phyloP scores from a whole-genome alignment of 2,888 invertebrate species.

The Trachelus tabidus region DNA sequence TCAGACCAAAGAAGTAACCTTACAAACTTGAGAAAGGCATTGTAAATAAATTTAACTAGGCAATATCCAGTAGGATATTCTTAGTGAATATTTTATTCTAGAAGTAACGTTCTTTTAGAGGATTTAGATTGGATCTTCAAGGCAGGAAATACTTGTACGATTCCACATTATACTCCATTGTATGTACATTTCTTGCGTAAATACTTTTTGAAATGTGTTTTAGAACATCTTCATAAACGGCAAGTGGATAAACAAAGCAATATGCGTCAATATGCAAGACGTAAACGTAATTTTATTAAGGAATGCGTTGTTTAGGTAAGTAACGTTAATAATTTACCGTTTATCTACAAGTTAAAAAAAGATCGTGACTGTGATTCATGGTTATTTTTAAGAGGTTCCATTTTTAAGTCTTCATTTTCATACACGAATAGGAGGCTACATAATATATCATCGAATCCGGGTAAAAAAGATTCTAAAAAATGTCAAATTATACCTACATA shows the following conservation, averaged over 20 bases:
- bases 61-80: not conserved
- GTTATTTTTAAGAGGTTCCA: not conserved
- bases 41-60: not conserved
- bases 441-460: not conserved
- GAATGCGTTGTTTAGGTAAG: not conserved
- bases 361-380: not conserved
- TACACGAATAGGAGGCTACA: not conserved
- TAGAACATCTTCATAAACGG: not conserved
- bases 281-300: not conserved
- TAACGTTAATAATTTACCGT: not conserved
- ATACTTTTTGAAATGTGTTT: not conserved
- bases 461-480: slow-evolving; percentile 24
- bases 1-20: not conserved
- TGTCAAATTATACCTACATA: slow-evolving; percentile 4
- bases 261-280: not conserved
- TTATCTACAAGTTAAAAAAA: not conserved
- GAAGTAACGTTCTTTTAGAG: not conserved
- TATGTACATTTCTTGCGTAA: not conserved
- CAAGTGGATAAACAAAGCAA: not conserved
- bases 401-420: not conserved
- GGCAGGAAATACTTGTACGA: not conserved
- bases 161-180: not conserved
- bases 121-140: not conserved
- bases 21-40: not conserved
- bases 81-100: not conserved